Evolutionary conservation across 2,888 invertebrate genomes (phyloP).

Genomic region (Apamea monoglypha): DNA sequence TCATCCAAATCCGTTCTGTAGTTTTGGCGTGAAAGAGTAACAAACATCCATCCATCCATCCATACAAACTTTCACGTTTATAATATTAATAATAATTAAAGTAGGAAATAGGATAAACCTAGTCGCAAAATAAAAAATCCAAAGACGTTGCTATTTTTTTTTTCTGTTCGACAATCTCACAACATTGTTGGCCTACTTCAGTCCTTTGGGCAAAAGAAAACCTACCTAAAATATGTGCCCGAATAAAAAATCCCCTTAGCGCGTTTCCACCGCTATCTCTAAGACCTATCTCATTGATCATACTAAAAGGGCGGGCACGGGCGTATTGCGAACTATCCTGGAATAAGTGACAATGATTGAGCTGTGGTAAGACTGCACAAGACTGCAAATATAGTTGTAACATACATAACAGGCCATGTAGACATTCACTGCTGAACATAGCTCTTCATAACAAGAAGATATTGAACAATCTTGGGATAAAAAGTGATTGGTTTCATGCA

Average conservation of each 20-base stretch:
- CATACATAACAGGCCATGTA: neutral
- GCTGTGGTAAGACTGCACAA: conserved; percentile 1
- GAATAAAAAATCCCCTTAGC: neutral
- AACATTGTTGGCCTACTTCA: neutral
- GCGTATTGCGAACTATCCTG: conserved; percentile 16
- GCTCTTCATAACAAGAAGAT: neutral
- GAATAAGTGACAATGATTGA: conserved; percentile 51
- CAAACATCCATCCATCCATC: too few species aligned
- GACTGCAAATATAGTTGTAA: conserved; percentile 24
- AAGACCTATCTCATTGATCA: conserved; percentile 22
- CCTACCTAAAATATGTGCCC: neutral
- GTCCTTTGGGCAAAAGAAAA: neutral
- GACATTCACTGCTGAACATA: neutral
- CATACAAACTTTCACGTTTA: too few species aligned
- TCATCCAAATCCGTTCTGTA: too few species aligned
- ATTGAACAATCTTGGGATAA: neutral
- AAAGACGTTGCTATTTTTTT: neutral
- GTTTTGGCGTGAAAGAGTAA: too few species aligned
- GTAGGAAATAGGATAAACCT: too few species aligned
- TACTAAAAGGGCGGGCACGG: conserved; percentile 4
- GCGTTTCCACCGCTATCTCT: neutral
- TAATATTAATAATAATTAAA: too few species aligned
- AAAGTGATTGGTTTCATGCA: neutral
- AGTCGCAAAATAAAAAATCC: conserved; percentile 5
- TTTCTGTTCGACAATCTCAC: neutral